Base-by-base conservation (phyloP, 1,140 invertebrate species). In the Drosophila leontia region DNA sequence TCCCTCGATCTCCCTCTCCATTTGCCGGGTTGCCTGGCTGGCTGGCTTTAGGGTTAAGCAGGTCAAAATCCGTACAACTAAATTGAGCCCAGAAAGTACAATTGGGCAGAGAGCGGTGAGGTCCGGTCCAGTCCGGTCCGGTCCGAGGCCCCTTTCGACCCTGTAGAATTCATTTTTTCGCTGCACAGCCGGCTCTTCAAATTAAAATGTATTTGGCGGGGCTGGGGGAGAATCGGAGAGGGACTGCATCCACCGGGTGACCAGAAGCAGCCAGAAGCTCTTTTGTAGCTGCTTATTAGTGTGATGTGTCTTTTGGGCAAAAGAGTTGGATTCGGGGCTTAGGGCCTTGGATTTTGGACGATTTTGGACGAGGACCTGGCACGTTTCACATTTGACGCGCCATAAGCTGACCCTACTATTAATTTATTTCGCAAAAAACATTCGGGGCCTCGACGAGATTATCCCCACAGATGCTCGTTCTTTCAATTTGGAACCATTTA, bases 51-150 rank as follows among this genome's bases (percentile, higher is more conserved):
- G 79, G 86, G 86, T 91, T 91, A 91, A 86, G 76, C 86, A 91
- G 86, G 86, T 91, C 87, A 91, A 91, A 91, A 91, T 91, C 82
- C 80, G 87, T 91, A 91, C 86, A 91, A 91, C 86, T 91, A 91
- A 91, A 91, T 91, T 91, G 86, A 91, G 82, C 86, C 70, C 85
- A 91, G 85, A 90, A 39, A 82, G 82, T 79, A 90, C 78, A 90
- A 91, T 79, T 79, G 85, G 67, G 68, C 72, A 57, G 41, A 42
- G 48, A 35, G 44, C 12, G 26, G 26, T 17, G 26, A 37, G 11
- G 17, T 13, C 4, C n/a, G 8, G 32, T 34, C 19, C 9, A 32
- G 35, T 15, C n/a, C 17, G 35, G 34, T n/a, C 32, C 3, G 45
- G 41, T 32, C 29, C 17, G 45, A 69, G 53, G 32, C 48, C 69